A percentile compares a stretch with the other conserved stretches of the same genome.
phyloP scores from a whole-genome alignment of 2,797 vertebrate genomes.

The Eulemur coronatus region DNA sequence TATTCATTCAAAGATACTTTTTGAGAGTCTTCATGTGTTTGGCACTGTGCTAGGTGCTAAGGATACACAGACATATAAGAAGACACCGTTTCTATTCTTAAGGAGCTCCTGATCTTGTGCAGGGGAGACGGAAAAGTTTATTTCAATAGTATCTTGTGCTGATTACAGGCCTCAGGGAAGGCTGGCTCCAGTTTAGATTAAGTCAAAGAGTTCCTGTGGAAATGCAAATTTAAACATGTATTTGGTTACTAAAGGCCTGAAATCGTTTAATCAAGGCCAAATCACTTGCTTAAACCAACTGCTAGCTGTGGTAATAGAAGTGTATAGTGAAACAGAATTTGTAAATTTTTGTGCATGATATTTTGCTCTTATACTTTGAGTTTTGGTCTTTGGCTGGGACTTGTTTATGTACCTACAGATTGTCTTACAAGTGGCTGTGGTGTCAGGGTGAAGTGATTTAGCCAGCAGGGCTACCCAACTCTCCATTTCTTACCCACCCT shows the following conservation, averaged over 20 bases:
- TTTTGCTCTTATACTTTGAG: constrained; percentile 11
- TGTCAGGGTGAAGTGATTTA: constrained; percentile 63
- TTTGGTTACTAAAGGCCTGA: constrained; percentile 14
- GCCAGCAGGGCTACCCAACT: constrained; percentile 69
- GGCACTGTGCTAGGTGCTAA: neutral
- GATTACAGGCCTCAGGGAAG: constrained; percentile 14
- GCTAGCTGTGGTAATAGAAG: neutral
- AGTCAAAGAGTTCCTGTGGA: constrained; percentile 10
- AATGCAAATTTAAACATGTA: constrained; percentile 40
- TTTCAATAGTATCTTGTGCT: neutral
- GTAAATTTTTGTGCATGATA: constrained; percentile 33
- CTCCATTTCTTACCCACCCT: constrained; percentile 75
- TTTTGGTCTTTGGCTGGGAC: constrained; percentile 60
- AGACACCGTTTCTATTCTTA: neutral
- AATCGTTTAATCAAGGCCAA: constrained; percentile 14
- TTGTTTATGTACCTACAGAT: constrained; percentile 57
- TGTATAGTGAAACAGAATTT: neutral
- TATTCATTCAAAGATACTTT: constrained; percentile 5
- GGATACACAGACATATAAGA: neutral
- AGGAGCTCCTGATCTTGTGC: neutral
- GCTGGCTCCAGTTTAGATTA: neutral
- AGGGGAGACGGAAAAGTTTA: neutral
- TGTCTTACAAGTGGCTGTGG: constrained; percentile 66
- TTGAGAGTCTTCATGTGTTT: neutral
- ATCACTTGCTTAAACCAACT: neutral